phyloP scores from a whole-genome alignment of 1,140 invertebrate species.

The Calephelis nemesis region DNA sequence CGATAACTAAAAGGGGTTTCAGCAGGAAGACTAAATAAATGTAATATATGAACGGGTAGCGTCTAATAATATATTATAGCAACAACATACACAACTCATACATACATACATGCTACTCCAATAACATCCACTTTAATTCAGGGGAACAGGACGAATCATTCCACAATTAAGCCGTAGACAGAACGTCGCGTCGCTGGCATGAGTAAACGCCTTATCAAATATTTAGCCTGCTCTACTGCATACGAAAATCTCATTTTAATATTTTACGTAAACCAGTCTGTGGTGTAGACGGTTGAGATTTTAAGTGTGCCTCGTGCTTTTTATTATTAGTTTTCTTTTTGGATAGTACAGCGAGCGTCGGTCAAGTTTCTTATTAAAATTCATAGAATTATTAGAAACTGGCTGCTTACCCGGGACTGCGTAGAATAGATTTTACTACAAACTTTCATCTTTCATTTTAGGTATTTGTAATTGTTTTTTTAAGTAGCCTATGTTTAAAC shows the following conservation, averaged over 20 bases:
- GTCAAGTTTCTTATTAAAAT: too few species aligned
- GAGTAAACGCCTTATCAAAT: constrained; percentile 16
- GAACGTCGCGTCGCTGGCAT: constrained; percentile 6
- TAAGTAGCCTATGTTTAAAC: too few species aligned
- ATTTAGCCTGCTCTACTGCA: constrained; percentile 4
- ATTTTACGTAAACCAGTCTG: not conserved
- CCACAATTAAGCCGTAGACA: constrained; percentile 16
- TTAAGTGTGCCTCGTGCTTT: not conserved
- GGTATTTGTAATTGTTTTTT: too few species aligned
- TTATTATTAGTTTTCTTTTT: not conserved
- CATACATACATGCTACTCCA: not conserved
- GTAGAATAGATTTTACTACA: too few species aligned
- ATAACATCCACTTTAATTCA: not conserved
- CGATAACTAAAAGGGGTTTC: too few species aligned
- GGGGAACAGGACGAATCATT: not conserved
- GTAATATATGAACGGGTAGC: too few species aligned
- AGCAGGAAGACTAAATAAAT: too few species aligned
- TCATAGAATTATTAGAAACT: too few species aligned
- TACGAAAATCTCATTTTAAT: not conserved
- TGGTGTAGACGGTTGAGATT: not conserved
- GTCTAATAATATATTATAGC: too few species aligned
- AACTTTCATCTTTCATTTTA: too few species aligned
- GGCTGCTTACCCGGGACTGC: too few species aligned
- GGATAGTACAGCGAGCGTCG: too few species aligned
- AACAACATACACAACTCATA: not conserved